These are phyloP conservation scores for Zeus faber DNA, from an alignment of 2,113 vertebrate species.

Conservation along the genomic window DNA sequence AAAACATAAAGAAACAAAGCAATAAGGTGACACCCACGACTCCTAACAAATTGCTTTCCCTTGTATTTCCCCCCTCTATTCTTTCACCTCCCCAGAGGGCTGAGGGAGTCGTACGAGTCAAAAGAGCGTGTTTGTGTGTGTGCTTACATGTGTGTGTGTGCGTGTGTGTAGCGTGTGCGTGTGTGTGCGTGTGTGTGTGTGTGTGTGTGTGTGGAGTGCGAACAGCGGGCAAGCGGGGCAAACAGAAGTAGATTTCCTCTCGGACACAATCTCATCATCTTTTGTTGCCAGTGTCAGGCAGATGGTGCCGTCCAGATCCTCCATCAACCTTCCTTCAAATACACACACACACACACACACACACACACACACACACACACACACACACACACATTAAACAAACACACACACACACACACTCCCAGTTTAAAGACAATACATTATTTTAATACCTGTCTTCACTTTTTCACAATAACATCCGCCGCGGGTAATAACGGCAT, in stretches of 20 bases:
- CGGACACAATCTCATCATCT: constrained; percentile 70
- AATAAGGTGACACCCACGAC: constrained; percentile 50
- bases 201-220: neutral
- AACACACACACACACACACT: constrained; percentile 1
- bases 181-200: neutral
- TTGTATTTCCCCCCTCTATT: constrained; percentile 37
- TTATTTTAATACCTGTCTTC: constrained; percentile 66
- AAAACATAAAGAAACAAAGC: constrained; percentile 53
- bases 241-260: constrained; percentile 71
- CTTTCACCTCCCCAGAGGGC: constrained; percentile 12
- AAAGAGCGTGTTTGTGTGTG: constrained; percentile 18
- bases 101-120: constrained; percentile 32
- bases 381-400: constrained; percentile 26
- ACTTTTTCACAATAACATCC: constrained; percentile 69
- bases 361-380: neutral
- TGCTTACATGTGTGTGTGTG: constrained; percentile 13
- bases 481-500: no score
- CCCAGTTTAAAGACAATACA: constrained; percentile 57
- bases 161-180: constrained; percentile 20
- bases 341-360: constrained; percentile 28
- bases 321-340: constrained; percentile 39
- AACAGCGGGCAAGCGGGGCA: constrained; percentile 35
- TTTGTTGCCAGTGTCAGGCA: constrained; percentile 69
- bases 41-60: constrained; percentile 66
- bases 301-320: constrained; percentile 54